These are phyloP conservation scores for Recurvirostra avosetta DNA, from an alignment of 2,113 vertebrate species.

Conservation along the genomic window DNA sequence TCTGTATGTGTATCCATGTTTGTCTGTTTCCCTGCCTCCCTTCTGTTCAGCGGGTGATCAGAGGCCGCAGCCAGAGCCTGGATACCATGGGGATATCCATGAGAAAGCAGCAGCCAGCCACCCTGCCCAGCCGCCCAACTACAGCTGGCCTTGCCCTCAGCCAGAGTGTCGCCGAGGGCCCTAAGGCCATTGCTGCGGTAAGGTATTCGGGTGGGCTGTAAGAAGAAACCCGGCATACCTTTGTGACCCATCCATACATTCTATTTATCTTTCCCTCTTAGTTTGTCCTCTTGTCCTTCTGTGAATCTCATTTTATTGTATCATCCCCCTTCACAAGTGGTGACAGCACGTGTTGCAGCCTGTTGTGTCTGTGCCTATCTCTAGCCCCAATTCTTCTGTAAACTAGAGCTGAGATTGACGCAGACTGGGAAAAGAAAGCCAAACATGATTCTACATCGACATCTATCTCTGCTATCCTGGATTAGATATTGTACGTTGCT, in stretches of 20 bases:
- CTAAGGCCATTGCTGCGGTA: slow-evolving; percentile 69
- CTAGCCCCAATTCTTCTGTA: neutral
- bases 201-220: slow-evolving; percentile 29
- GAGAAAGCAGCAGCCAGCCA: slow-evolving; percentile 62
- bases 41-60: slow-evolving; percentile 82
- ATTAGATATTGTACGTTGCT: neutral
- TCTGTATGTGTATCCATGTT: slow-evolving; percentile 41
- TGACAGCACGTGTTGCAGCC: neutral
- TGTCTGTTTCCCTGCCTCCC: slow-evolving; percentile 62
- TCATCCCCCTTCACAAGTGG: neutral
- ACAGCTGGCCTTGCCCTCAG: slow-evolving; percentile 67
- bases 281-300: neutral
- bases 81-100: slow-evolving; percentile 79
- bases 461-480: neutral
- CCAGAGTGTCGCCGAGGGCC: slow-evolving; percentile 66
- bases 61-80: slow-evolving; percentile 88
- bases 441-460: neutral
- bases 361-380: neutral
- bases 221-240: neutral
- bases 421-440: neutral
- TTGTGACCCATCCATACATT: neutral
- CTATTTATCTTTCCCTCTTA: neutral
- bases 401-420: neutral
- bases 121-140: slow-evolving; percentile 45
- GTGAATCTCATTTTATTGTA: neutral